Evolutionary conservation across 2,888 invertebrate species (phyloP), one percentile per base, ranked within the genome.

Genomic region (Cephalotes varians): DNA sequence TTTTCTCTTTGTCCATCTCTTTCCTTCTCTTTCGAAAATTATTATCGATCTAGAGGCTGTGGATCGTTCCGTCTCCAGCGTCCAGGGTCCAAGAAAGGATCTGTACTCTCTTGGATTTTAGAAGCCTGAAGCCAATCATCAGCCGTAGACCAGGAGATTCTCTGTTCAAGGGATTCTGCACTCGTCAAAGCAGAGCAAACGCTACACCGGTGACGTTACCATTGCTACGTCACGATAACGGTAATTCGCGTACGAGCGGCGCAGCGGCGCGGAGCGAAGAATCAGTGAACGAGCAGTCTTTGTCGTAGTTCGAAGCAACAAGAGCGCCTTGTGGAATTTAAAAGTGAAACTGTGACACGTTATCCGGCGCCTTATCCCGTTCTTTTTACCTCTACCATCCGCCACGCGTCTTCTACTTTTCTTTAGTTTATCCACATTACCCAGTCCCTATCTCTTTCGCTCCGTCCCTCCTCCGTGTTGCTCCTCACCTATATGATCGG

Each of bases 291-390:
- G 47, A 25, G 10, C 49, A 25, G 62, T 65, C 74, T 12, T 67
- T 51, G 49, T 37, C 28, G 76, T 51, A 18, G n/a, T 64, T 28
- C 72, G 40, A 3, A n/a, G 60, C n/a, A 18, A 25, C 21, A 10
- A n/a, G 21, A n/a, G 83, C 82, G 86, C 89, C 88, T 86, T 84
- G 85, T 87, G 91, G 91, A 92, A 92, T 93, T 93, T 91, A 93
- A 93, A 93, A 93, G 93, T 93, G 93, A 93, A 93, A 93, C 92
- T 91, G 90, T 91, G 91, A 91, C 56, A 79, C 90, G 90, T 90
- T 91, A 86, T 81, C 84, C 84, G 82, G 81, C 84, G 60, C 71
- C 82, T 28, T 51, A 44, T 79, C 28, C 21, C 62, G 18, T 56
- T 28, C 18, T 81, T 12, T 49, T 18, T 44, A 10, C 34, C 25